Conservation (phyloP, 2,888 invertebrate genomes). For the Dryobotodes eremita region DNA sequence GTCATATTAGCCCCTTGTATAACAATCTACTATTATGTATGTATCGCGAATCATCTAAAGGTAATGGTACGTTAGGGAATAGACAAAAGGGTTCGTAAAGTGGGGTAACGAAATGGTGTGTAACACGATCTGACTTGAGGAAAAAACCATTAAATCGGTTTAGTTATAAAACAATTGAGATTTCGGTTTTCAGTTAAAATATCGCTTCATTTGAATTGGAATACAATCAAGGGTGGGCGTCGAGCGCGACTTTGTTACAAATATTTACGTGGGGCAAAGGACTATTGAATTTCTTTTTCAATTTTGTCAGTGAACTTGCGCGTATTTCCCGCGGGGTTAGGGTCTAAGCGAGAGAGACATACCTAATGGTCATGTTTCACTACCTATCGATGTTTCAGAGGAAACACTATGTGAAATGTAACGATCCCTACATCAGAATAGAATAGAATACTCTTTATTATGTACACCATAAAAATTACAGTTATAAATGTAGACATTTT, state of each 20-base stretch:
- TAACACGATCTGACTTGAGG: background rate
- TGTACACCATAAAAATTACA: too few relatives aligned
- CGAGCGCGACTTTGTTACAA: background rate
- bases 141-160: background rate
- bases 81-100: background rate
- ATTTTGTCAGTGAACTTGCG: background rate
- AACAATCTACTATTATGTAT: too few relatives aligned
- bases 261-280: background rate
- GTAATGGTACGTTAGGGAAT: background rate
- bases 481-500: too few relatives aligned
- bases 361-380: background rate
- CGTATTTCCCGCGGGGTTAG: background rate
- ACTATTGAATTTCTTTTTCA: background rate
- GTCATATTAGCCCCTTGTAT: too few relatives aligned
- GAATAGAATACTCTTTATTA: too few relatives aligned
- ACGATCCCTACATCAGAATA: background rate
- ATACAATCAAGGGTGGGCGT: background rate
- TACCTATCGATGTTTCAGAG: background rate
- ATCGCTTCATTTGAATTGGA: background rate
- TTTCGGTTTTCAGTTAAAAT: background rate
- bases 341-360: background rate
- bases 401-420: background rate
- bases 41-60: background rate
- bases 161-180: background rate
- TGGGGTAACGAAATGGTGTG: background rate